Base-by-base conservation (phyloP, 1,140 invertebrate species). In the Sarcophaga peregrina region DNA sequence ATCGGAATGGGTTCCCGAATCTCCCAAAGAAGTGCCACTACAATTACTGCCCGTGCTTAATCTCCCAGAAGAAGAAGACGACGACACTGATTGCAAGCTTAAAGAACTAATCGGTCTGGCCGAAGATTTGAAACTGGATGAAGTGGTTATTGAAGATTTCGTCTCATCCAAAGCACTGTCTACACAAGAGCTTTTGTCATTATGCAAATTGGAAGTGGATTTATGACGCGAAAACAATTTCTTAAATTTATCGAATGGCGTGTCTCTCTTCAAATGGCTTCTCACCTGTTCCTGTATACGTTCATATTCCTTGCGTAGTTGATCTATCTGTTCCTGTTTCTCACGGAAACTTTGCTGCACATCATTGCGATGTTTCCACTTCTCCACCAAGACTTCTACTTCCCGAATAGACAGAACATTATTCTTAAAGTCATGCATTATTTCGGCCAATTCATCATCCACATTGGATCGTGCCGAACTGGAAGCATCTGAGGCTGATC, bases 341-440 rank as follows among this genome's bases (percentile, higher is more conserved):
- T 96, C 96, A 85, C 95, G 95, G 83, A 96, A 94, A 0, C 95
- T 96, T 86, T 96, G 95, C 85, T 96, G 95, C 0, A 96, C 96
- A 88, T 96, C 96, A 86, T 96, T 96, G 81, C 96, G 93, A 85
- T 95, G 95, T 85, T 94, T 93, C 96, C 96, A 97, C 86, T 94
- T 94, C 89, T 95, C 94, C 10, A 97, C 96, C 8, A 97, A 91
- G 86, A 95, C 93, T 90, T 97, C 96, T 0, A 96, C 95, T 91
- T 97, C 95, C 5, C 93, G 92, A 85, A 97, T 95, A 0, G 95
- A 95, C 82, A 96, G 95, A 1, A 96, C 95, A 86, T 97, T 96
- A 86, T 97, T 96, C 90, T 97, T 97, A 86, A 96, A 97, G 86
- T 97, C 96, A 85, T 95, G 96, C 85, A 97, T 96, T 37, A 97